phyloP scores from a whole-genome alignment of 2,113 vertebrate species.

The Centropus unirufus region DNA sequence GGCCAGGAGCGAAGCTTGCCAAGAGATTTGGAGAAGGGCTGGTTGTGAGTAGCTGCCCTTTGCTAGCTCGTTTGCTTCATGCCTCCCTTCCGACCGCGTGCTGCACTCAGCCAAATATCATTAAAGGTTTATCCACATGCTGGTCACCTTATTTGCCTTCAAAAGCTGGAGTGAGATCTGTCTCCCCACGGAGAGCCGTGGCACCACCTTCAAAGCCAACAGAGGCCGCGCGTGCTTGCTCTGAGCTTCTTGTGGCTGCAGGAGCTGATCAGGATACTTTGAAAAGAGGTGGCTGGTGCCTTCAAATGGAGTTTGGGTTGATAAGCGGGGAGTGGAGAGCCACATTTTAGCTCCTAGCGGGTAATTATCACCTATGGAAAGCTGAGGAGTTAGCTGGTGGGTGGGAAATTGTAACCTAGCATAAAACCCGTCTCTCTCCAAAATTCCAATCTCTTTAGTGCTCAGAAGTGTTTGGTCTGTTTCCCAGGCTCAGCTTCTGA shows the following conservation, averaged over 20 bases:
- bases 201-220: not conserved
- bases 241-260: accelerated
- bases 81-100: not conserved
- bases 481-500: slow-evolving; percentile 18
- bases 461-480: not conserved
- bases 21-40: slow-evolving; percentile 12
- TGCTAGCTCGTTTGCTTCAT: not conserved
- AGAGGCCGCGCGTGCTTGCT: accelerated
- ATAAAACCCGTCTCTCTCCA: not conserved
- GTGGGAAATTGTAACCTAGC: slow-evolving; percentile 31
- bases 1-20: slow-evolving; percentile 46
- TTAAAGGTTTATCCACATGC: not conserved
- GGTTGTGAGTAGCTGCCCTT: slow-evolving; percentile 27
- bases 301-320: not conserved
- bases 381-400: slow-evolving; percentile 11
- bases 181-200: not conserved
- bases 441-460: not conserved
- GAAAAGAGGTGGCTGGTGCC: not conserved
- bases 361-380: slow-evolving; percentile 23
- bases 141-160: slow-evolving; percentile 5
- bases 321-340: not conserved
- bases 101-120: not conserved
- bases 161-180: not conserved
- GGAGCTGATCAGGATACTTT: not conserved
- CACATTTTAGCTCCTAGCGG: slow-evolving; percentile 11